Evolutionary conservation across 2,113 vertebrate genomes (phyloP).

Genomic region (Columba livia): DNA sequence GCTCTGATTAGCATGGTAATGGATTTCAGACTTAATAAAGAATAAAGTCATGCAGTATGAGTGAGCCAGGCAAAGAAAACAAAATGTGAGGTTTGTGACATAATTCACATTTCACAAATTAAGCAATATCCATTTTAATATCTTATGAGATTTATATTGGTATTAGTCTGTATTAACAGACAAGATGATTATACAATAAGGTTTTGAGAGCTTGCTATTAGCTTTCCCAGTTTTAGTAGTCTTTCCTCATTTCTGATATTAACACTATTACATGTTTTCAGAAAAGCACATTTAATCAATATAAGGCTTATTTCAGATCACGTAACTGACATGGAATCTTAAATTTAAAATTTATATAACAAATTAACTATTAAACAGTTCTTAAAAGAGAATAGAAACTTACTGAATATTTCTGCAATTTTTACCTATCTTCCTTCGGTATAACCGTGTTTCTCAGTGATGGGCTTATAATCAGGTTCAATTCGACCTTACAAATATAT

Average conservation of each 20-base stretch:
- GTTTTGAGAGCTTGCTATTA: neutral
- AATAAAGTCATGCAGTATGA: neutral
- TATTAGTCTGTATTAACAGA: neutral
- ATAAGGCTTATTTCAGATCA: neutral
- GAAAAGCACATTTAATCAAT: neutral
- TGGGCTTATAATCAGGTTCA: neutral
- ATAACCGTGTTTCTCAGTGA: neutral
- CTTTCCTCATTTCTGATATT: neutral
- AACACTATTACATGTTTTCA: neutral
- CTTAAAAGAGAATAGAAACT: neutral
- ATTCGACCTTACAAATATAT: neutral
- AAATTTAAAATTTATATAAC: neutral
- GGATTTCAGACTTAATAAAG: neutral
- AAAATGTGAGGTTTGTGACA: neutral
- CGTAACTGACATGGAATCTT: neutral
- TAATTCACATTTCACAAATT: neutral
- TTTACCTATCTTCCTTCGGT: neutral
- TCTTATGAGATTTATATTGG: neutral
- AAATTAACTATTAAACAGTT: neutral
- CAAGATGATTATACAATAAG: neutral
- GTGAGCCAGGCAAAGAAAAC: neutral
- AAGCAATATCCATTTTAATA: neutral
- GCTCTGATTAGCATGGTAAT: neutral
- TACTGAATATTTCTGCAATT: neutral
- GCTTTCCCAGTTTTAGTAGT: neutral